Evolutionary conservation across 2,113 vertebrate species (phyloP), one percentile per base, ranked within the genome.

Genomic region (Beaufortia kweichowensis): DNA sequence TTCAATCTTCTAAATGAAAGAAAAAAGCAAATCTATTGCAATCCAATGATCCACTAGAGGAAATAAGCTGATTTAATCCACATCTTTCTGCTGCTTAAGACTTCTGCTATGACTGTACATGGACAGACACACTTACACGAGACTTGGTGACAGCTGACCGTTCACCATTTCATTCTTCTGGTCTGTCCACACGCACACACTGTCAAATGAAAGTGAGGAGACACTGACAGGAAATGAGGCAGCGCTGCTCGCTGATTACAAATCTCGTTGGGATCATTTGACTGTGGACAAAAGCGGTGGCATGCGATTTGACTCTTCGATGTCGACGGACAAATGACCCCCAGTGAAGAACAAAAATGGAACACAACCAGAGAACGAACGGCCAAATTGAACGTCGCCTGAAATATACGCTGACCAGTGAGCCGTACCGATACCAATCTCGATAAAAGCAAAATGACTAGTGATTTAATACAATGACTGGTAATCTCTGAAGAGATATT

Each of bases 61-160:
- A 92, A 88, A 85, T 89, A 94, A 94, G 46, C 86, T 88, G 86
- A 86, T 91, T 89, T 95, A 96, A 95, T 94, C 89, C 89, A 88
- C 79, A 19, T 17, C 86, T 91, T 91, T 91, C 85, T 85, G 86
- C 88, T 89, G 86, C 85, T 88, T 90, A 89, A 89, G 91, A 91
- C 83, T 84, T 85, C 77, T 74, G 2, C 66, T 81, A 39, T 86
- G 70, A 53, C 83, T 90, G 82, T 33, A 82, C 81, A 86, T 81
- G 28, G 56, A 39, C 72, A 65, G 56, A 39, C 72, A 65, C 28
- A 76, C 71, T 21, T 2, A 17, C 57, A 64, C 35, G 65, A 24
- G 59, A 35, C 48, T 65, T 71, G 10, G 23, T 68, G 55, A 66
- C 53, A 62, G 73, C 46, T 28, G 66, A 70, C 46, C 8, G 2